Evolutionary conservation across 2,797 vertebrate species (phyloP), one percentile per base, ranked within the genome.

Genomic region (Lepilemur septentrionalis): DNA sequence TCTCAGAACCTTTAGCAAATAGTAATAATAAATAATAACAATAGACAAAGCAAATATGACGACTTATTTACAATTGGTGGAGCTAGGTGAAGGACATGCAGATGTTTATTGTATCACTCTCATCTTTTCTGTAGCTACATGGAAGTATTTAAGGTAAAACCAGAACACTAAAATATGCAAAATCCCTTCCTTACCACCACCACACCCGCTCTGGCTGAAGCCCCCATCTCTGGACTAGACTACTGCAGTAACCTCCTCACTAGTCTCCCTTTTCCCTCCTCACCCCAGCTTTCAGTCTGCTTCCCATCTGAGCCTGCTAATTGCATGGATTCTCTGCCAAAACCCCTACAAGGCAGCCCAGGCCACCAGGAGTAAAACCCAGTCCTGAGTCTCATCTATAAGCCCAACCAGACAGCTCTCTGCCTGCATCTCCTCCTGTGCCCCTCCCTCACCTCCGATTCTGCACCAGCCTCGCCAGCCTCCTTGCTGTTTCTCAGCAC

Each of bases 1-100:
- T 85, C 69, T 81, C 67, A 65, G 73, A 94, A 92, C 4, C 55
- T 72, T 81, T 38, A 72, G 38, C 69, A 57, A 73, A 72, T 25
- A 63, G 55, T 32, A n/a, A 59, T 5, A 50, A 38, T 35, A 70
- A n/a, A 57, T 41, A 38, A 69, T 22, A 43, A 35, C 17, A 88
- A 72, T 0, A 13, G 32, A 30, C 20, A 70, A 59, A 84, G 63
- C 61, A n/a, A 57, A 55, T 4, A 23, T 23, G 11, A 43, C 4
- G 30, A 52, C 18, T 8, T 35, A 46, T 28, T 79, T 83, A 50
- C 20, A 41, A 57, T 0, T 38, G 41, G 3, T 35, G 13, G 57
- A 67, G 52, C 11, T 17, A 23, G 48, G 43, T 43, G 50, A 63
- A 57, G 30, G 32, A 23, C 14, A 30, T 3, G 3, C n/a, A 70